A percentile compares a stretch with the other conserved stretches of the same genome.
Conservation (phyloP, 1,140 invertebrate genomes). For the Drosophila oshimai region DNA sequence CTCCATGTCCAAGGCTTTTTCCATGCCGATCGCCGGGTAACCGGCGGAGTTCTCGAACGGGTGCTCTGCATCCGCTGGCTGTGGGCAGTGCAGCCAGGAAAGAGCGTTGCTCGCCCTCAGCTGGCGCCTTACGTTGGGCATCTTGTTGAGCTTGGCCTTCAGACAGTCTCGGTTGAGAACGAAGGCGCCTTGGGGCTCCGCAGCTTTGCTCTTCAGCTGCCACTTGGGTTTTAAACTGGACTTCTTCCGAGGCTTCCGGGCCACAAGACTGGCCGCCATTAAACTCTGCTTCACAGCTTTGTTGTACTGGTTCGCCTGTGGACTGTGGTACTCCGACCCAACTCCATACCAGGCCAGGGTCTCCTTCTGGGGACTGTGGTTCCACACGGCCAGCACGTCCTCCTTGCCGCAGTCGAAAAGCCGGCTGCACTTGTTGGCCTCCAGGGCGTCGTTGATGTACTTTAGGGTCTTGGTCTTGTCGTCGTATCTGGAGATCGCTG, state of each 20-base stretch:
- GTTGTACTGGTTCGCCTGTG: slow-evolving; percentile 8
- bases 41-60: slow-evolving; percentile 14
- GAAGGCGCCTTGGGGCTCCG: neutral
- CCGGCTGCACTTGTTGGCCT: slow-evolving; percentile 5
- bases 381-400: slow-evolving; percentile 42
- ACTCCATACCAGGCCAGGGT: slow-evolving; percentile 47
- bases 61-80: neutral
- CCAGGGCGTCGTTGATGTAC: slow-evolving; percentile 11
- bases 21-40: neutral
- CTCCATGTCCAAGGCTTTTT: slow-evolving; percentile 6
- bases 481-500: slow-evolving; percentile 27
- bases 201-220: too few species aligned
- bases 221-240: neutral
- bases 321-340: neutral
- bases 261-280: neutral
- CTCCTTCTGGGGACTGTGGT: slow-evolving; percentile 21
- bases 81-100: slow-evolving; percentile 11
- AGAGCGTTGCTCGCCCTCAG: neutral
- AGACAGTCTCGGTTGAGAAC: slow-evolving; percentile 36
- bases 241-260: neutral
- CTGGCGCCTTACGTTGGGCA: slow-evolving; percentile 42
- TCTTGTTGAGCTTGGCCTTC: slow-evolving; percentile 10
- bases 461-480: neutral
- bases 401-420: slow-evolving; percentile 13
- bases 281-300: slow-evolving; percentile 26